These are phyloP conservation scores for Himalopsyche phryganea DNA, from an alignment of 1,140 invertebrate species.

Conservation along the genomic window DNA sequence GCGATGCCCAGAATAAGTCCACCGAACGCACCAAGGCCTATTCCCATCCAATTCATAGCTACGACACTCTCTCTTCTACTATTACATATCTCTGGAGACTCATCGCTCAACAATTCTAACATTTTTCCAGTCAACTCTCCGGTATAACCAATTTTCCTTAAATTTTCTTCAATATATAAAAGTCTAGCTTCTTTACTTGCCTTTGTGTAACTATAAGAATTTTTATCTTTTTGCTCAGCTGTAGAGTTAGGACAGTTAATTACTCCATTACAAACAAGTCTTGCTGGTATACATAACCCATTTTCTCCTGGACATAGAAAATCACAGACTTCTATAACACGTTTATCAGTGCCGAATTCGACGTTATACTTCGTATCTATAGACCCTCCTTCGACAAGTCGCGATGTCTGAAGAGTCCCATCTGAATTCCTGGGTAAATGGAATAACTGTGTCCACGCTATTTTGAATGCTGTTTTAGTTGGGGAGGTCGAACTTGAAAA, in stretches of 20 bases:
- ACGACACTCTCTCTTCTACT: constrained; percentile 38
- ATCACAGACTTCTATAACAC: constrained; percentile 54
- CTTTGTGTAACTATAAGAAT: constrained; percentile 45
- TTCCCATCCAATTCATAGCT: constrained; percentile 45
- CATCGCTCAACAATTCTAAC: constrained; percentile 57
- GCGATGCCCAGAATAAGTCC: constrained; percentile 43
- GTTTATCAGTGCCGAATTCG: constrained; percentile 40
- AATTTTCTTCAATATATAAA: constrained; percentile 54
- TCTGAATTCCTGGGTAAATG: constrained; percentile 78
- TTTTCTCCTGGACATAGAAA: constrained; percentile 82
- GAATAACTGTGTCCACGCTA: constrained; percentile 86
- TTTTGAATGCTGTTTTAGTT: constrained; percentile 76
- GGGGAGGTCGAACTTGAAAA: constrained; percentile 73
- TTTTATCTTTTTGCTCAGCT: constrained; percentile 37
- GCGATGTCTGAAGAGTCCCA: constrained; percentile 71
- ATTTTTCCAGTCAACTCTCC: constrained; percentile 46
- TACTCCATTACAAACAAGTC: constrained; percentile 81
- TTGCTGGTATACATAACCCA: constrained; percentile 73
- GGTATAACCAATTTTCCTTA: constrained; percentile 54
- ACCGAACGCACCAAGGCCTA: constrained; percentile 43
- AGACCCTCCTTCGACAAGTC: constrained; percentile 59
- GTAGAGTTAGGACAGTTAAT: constrained; percentile 76
- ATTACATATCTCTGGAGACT: constrained; percentile 62
- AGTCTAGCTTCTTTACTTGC: constrained; percentile 49
- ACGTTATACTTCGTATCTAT: constrained; percentile 39